phyloP scores from a whole-genome alignment of 2,113 vertebrate genomes.

The Tupaia chinensis region DNA sequence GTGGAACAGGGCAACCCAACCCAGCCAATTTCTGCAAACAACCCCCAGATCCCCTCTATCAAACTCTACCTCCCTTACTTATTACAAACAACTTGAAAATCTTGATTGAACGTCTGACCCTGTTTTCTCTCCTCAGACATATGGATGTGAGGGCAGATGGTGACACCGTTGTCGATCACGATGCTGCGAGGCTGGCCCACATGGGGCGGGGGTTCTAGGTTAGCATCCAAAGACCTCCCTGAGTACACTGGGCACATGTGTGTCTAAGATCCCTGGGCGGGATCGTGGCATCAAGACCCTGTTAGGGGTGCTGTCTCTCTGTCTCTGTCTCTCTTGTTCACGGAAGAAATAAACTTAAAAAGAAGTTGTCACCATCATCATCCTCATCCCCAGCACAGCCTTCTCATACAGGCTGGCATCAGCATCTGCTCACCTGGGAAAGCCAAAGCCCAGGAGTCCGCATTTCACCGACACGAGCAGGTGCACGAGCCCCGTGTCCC shows the following conservation, averaged over 20 bases:
- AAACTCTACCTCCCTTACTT: neutral
- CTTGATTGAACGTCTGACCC: neutral
- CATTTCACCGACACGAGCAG: no score
- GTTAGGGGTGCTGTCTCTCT: no score
- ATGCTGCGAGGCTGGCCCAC: no score
- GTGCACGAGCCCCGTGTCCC: neutral
- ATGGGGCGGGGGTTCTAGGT: no score
- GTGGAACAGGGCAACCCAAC: rapidly evolving
- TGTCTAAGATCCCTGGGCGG: no score
- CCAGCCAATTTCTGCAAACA: neutral
- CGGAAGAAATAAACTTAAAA: no score
- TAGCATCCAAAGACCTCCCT: no score
- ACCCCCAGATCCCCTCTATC: neutral
- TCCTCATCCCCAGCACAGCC: neutral
- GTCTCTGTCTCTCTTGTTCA: no score
- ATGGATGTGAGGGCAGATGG: neutral
- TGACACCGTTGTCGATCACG: no score
- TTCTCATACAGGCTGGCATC: neutral
- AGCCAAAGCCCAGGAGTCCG: neutral
- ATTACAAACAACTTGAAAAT: neutral
- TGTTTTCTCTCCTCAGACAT: neutral
- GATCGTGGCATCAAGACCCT: no score
- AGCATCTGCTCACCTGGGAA: neutral
- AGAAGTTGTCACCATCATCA: neutral
- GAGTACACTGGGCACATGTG: no score